Conservation (phyloP, 2,888 invertebrate genomes). For the Drosophila koepferae region DNA sequence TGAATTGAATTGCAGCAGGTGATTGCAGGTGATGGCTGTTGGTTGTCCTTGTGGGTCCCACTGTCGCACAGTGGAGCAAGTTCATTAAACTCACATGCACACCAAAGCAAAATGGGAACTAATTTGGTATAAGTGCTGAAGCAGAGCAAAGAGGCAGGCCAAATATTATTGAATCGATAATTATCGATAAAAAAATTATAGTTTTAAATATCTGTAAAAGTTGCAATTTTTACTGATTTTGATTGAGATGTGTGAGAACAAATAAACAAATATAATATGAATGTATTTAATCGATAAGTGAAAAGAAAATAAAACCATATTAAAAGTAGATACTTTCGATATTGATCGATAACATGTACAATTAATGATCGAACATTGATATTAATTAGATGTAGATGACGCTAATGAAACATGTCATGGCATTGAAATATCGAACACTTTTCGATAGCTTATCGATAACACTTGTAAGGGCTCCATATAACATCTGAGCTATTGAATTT, state of each 20-base stretch:
- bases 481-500: background rate
- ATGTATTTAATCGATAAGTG: background rate
- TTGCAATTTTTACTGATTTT: background rate
- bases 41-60: conserved; percentile 13
- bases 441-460: background rate
- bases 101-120: background rate
- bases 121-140: background rate
- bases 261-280: no score
- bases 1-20: conserved; percentile 68
- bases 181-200: background rate
- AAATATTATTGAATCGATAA: background rate
- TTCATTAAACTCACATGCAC: background rate
- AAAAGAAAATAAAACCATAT: fast-evolving
- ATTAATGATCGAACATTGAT: background rate
- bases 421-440: background rate
- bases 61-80: conserved; percentile 39
- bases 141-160: background rate
- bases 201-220: background rate
- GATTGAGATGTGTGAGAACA: no score
- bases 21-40: conserved; percentile 33
- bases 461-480: background rate
- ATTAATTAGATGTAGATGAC: background rate
- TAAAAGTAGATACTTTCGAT: no score
- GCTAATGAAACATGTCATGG: no score
- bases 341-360: background rate